phyloP scores from a whole-genome alignment of 2,113 vertebrate species.

The Upupa epops region DNA sequence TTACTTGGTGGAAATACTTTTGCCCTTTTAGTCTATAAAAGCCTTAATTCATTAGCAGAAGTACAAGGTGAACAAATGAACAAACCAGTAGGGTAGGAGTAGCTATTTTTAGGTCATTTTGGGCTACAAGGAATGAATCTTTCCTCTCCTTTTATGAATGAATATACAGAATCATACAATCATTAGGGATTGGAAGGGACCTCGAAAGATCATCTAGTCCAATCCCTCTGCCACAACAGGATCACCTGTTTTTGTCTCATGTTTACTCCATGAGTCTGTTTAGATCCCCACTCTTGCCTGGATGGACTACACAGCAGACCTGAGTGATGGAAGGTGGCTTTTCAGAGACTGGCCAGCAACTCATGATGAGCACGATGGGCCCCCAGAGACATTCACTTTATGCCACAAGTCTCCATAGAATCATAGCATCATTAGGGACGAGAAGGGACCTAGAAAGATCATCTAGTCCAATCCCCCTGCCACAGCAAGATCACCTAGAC shows the following conservation, averaged over 20 bases:
- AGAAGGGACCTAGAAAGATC: too few relatives aligned
- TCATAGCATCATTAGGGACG: too few relatives aligned
- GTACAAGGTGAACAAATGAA: not conserved
- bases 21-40: conserved; percentile 36
- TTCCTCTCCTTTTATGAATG: not conserved
- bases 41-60: conserved; percentile 23
- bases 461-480: too few relatives aligned
- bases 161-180: not conserved
- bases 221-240: too few relatives aligned
- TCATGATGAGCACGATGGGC: rapidly evolving
- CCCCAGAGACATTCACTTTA: not conserved
- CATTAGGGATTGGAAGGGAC: too few relatives aligned
- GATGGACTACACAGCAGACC: not conserved
- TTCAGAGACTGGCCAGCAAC: not conserved
- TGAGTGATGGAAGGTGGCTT: not conserved
- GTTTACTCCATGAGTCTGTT: not conserved
- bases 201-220: too few relatives aligned
- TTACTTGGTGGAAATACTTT: conserved; percentile 37
- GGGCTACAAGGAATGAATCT: not conserved
- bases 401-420: not conserved
- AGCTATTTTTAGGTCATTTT: not conserved
- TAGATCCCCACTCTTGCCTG: not conserved
- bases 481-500: too few relatives aligned
- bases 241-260: rapidly evolving
- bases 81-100: not conserved